A percentile compares a stretch with the other conserved stretches of the same genome.
phyloP scores from a whole-genome alignment of 2,888 invertebrate species.

The Neria commutata region DNA sequence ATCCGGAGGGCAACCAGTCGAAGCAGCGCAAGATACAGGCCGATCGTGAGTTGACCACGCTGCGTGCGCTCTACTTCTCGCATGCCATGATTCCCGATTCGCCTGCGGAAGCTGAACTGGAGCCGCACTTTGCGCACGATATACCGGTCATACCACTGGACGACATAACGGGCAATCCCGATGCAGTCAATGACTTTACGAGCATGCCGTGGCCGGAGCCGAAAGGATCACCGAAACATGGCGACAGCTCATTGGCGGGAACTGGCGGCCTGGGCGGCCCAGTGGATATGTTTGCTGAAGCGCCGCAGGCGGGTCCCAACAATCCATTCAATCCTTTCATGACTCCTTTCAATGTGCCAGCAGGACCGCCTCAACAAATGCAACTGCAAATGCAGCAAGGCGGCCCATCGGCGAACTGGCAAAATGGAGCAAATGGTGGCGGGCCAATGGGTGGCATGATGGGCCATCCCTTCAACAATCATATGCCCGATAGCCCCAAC shows the following conservation, averaged over 20 bases:
- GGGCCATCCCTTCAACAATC: conserved; percentile 34
- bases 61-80: conserved; percentile 82
- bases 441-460: conserved; percentile 40
- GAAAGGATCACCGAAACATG: conserved; percentile 68
- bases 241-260: conserved; percentile 36
- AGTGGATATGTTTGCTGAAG: conserved; percentile 30
- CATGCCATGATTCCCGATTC: conserved; percentile 85
- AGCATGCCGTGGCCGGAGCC: conserved; percentile 85
- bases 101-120: conserved; percentile 84
- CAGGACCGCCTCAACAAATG: conserved; percentile 24
- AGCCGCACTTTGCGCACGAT: conserved; percentile 77
- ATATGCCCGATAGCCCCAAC: conserved; percentile 32
- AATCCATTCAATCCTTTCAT: conserved; percentile 54
- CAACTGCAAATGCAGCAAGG: conserved; percentile 31
- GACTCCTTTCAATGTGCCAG: conserved; percentile 43
- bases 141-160: conserved; percentile 86
- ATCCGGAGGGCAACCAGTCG: conserved; percentile 78
- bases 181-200: conserved; percentile 79
- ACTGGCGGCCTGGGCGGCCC: conserved; percentile 22
- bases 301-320: conserved; percentile 21
- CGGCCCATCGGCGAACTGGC: conserved; percentile 40
- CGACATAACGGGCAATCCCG: conserved; percentile 83
- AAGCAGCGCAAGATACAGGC: conserved; percentile 87
- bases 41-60: conserved; percentile 81
- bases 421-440: conserved; percentile 24